These are phyloP conservation scores for Anolis apletophallus DNA, from an alignment of 2,797 vertebrate genomes.

Conservation along the genomic window DNA sequence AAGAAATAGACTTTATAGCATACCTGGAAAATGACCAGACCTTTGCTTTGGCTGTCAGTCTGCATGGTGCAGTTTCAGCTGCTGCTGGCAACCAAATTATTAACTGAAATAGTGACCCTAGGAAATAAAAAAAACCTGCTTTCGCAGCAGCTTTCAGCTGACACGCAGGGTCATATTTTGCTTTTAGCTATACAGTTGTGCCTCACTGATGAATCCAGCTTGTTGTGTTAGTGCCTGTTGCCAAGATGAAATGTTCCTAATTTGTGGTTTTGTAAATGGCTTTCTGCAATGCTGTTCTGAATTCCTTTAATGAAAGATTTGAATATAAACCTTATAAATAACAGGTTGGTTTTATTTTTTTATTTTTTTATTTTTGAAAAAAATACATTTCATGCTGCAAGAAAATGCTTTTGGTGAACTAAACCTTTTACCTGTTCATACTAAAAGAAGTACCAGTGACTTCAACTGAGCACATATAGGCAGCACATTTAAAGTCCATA, in stretches of 20 bases:
- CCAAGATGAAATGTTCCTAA: neutral
- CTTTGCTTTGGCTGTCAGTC: conserved; percentile 46
- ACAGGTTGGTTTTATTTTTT: neutral
- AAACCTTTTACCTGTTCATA: neutral
- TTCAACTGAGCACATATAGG: neutral
- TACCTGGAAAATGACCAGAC: conserved; percentile 62
- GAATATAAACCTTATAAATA: neutral
- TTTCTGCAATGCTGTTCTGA: neutral
- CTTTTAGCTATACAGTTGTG: conserved; percentile 11
- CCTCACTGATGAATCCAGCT: neutral
- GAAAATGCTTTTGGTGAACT: neutral
- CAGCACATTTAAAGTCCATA: neutral
- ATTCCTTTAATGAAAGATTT: neutral
- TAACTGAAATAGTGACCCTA: conserved; percentile 52
- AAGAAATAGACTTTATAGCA: conserved; percentile 42
- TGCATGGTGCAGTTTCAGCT: conserved; percentile 24
- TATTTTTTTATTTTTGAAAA: too few species aligned
- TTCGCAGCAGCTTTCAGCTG: conserved; percentile 25
- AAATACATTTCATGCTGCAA: neutral
- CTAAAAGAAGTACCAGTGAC: neutral
- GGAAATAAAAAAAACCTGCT: conserved; percentile 55
- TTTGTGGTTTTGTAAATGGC: conserved; percentile 3
- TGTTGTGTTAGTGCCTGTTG: neutral
- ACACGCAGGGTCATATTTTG: conserved; percentile 37
- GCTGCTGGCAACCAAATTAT: conserved; percentile 59